These are phyloP conservation scores for Drosophila merina DNA, from an alignment of 2,888 invertebrate species.

Conservation along the genomic window DNA sequence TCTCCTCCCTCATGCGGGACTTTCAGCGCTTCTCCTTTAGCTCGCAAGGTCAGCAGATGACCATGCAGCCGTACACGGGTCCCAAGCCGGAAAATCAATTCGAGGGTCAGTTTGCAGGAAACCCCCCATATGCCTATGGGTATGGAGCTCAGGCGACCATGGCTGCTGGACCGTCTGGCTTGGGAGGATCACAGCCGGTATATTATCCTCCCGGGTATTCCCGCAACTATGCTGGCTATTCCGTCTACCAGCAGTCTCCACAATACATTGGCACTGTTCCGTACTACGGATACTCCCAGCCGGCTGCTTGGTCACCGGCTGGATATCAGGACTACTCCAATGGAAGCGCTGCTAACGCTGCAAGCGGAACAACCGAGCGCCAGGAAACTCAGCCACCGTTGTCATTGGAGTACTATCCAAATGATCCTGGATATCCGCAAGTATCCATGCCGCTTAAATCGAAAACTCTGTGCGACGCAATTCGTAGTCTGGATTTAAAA, in stretches of 20 bases:
- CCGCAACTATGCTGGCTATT: background rate
- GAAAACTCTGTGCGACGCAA: background rate
- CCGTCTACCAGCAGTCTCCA: background rate
- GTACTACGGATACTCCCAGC: background rate
- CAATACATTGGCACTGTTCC: background rate
- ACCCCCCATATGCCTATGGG: background rate
- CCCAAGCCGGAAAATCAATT: background rate
- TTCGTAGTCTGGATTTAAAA: background rate
- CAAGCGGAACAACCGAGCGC: background rate
- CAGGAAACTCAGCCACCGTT: background rate
- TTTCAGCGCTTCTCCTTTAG: background rate
- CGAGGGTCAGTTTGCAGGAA: background rate
- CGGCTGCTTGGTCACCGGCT: background rate
- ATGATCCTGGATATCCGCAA: background rate
- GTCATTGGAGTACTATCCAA: background rate
- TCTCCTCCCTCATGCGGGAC: background rate
- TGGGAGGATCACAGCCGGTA: background rate
- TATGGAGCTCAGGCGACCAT: background rate
- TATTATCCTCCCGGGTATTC: background rate
- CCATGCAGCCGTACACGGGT: background rate
- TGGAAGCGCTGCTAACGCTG: background rate
- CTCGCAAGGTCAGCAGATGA: background rate
- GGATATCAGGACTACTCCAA: background rate
- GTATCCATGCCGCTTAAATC: background rate
- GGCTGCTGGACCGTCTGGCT: background rate